A percentile compares a stretch with the other conserved stretches of the same genome.
phyloP scores from a whole-genome alignment of 1,140 invertebrate species.

The Ceratosolen fusciceps region DNA sequence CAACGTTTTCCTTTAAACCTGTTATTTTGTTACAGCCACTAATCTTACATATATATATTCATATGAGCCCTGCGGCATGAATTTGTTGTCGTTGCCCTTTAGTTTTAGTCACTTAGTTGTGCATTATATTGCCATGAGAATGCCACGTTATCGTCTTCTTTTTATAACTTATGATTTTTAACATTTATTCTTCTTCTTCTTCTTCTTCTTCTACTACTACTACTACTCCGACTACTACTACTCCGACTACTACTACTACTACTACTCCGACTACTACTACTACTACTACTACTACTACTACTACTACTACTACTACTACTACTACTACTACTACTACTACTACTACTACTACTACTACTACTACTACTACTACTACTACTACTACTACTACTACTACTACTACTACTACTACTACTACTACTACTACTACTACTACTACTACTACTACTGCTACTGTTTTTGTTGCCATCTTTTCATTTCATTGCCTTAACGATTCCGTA shows the following conservation, averaged over 20 bases:
- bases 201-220: too few species aligned
- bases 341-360: too few species aligned
- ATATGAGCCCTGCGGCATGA: constrained; percentile 69
- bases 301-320: too few species aligned
- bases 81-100: constrained; percentile 70
- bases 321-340: too few species aligned
- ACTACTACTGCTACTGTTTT: constrained; percentile 24
- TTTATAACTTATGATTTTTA: constrained; percentile 51
- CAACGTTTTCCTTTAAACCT: constrained; percentile 24
- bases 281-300: too few species aligned
- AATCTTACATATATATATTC: constrained; percentile 55
- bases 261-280: too few species aligned
- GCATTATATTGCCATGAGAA: constrained; percentile 71
- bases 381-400: too few species aligned
- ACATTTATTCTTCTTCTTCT: constrained; percentile 47
- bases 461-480: not conserved
- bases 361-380: too few species aligned
- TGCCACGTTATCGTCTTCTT: constrained; percentile 67
- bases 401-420: too few species aligned
- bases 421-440: too few species aligned
- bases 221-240: too few species aligned
- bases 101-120: constrained; percentile 71
- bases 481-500: not conserved
- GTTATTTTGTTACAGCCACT: constrained; percentile 45
- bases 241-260: too few species aligned